These are phyloP conservation scores for Epiblema foenella DNA, from an alignment of 2,888 invertebrate genomes.

Conservation along the genomic window DNA sequence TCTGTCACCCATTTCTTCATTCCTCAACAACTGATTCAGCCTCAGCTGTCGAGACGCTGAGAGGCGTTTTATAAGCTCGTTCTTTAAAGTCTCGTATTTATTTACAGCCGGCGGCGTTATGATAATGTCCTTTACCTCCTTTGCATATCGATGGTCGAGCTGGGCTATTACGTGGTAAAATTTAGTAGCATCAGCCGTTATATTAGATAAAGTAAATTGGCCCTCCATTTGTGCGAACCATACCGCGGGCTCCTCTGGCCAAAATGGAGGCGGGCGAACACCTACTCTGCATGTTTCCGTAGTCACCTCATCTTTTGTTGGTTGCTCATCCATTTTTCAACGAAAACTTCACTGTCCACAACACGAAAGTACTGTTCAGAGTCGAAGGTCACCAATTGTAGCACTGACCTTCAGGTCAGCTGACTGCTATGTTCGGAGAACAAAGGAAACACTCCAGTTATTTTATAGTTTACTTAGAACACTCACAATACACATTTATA, in stretches of 20 bases:
- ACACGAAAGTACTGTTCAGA: not conserved
- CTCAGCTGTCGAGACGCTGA: conserved; percentile 23
- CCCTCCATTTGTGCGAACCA: conserved; percentile 31
- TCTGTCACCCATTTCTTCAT: conserved; percentile 36
- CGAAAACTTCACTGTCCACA: not conserved
- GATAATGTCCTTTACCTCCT: conserved; percentile 23
- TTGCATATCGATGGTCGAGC: conserved; percentile 20
- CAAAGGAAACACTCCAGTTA: too few species aligned
- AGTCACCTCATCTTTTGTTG: too few species aligned
- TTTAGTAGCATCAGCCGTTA: conserved; percentile 4
- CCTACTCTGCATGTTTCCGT: conserved; percentile 8
- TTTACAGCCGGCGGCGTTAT: conserved; percentile 18
- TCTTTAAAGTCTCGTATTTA: conserved; percentile 35
- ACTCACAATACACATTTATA: too few species aligned
- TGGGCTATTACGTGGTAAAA: conserved; percentile 10
- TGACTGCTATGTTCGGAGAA: too few species aligned
- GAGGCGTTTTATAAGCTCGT: conserved; percentile 26
- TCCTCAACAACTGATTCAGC: conserved; percentile 19
- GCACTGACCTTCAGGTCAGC: too few species aligned
- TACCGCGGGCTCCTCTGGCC: conserved; percentile 16
- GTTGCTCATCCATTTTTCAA: not conserved
- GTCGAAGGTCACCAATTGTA: conserved; percentile 9
- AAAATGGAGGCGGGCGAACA: conserved; percentile 21
- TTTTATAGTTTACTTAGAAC: too few species aligned
- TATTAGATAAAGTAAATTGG: conserved; percentile 17